Percentiles rank a stretch among this genome's conserved stretches.
phyloP scores from a whole-genome alignment of 2,797 vertebrate species.

The Paratrypauchen microcephalus region DNA sequence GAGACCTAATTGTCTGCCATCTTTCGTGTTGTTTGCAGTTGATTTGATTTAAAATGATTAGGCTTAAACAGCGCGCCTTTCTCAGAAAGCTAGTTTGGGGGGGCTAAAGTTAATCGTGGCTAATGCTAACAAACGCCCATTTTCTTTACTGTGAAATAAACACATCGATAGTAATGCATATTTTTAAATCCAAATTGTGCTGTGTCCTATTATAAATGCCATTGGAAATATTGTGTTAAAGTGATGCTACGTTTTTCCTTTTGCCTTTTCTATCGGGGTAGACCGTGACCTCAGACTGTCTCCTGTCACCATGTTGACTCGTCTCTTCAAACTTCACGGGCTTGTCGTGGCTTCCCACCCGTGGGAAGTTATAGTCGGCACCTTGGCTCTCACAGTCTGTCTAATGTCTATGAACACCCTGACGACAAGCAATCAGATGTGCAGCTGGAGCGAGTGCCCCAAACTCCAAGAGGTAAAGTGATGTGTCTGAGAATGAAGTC shows the following conservation, averaged over 20 bases:
- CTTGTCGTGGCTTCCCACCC: conserved; percentile 96
- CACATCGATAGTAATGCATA: background rate
- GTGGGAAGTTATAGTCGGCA: conserved; percentile 98
- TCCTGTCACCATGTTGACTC: conserved; percentile 82
- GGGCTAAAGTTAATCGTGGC: background rate
- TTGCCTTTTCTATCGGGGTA: background rate
- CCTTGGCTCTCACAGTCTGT: conserved; percentile 91
- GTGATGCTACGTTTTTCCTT: background rate
- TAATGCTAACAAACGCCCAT: conserved; percentile 5
- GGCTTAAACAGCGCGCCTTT: background rate
- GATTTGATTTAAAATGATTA: background rate
- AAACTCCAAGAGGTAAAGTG: conserved; percentile 87
- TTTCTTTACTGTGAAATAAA: background rate
- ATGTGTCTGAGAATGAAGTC: too few relatives aligned
- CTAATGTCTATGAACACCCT: conserved; percentile 98
- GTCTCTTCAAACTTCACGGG: conserved; percentile 91
- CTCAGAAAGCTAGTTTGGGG: background rate
- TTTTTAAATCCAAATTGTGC: background rate
- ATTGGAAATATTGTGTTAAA: background rate
- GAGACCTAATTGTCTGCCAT: background rate
- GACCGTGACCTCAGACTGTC: conserved; percentile 4
- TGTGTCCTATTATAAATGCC: background rate
- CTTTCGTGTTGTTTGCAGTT: background rate
- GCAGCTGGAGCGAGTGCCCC: conserved; percentile 92
- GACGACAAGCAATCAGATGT: conserved; percentile 87